Evolutionary conservation across 30 jellyfish, hydroid and myxozoan genomes (phyloP), one percentile per base, ranked within the genome.

Genomic region (Cassiopea xamachana): DNA sequence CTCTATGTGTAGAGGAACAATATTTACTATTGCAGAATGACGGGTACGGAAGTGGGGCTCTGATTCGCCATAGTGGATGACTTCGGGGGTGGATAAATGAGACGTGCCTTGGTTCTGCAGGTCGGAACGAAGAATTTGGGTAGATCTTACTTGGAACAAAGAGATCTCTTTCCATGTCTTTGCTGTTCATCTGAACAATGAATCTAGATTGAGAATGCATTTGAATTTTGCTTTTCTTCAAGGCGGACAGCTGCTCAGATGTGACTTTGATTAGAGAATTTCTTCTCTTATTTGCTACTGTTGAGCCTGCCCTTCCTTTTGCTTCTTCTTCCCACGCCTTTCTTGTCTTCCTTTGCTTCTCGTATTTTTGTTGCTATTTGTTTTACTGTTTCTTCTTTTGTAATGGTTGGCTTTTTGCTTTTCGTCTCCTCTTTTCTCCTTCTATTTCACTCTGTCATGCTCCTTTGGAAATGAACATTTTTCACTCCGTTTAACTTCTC

Each of bases 91-190:
- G 89, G 45, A 50, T n/a, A 19, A 27, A 48, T 1, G 90, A 51
- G 68, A 9, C 27, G 43, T 74, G 48, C 39, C 90, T 51, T 60
- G 86, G 82, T 27, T 88, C 90, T 9, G 71, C 82, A 7, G 90
- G 90, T 49, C 85, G 80, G 48, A 88, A 88, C 4, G 90, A 78
- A 27, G 82, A 72, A 2, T 48, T 61, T 12, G 62, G 27, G 18
- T 68, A 58, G 3, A 60, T 10, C 61, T 75, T 48, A 19, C 72
- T 74, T 39, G 92, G 59, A 44, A 19, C 58, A 19, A 71, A n/a
- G 27, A 71, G 15, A 4, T 19, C 39, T 19, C 80, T 19, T 19
- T 48, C 85, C 48, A 13, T 81, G 61, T 83, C 91, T 83, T 69
- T 69, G 17, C 51, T 48, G 2, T 64, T 64, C 19, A 64, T 64